These are phyloP conservation scores for Colaptes auratus DNA, from an alignment of 2,113 vertebrate genomes.

Conservation along the genomic window DNA sequence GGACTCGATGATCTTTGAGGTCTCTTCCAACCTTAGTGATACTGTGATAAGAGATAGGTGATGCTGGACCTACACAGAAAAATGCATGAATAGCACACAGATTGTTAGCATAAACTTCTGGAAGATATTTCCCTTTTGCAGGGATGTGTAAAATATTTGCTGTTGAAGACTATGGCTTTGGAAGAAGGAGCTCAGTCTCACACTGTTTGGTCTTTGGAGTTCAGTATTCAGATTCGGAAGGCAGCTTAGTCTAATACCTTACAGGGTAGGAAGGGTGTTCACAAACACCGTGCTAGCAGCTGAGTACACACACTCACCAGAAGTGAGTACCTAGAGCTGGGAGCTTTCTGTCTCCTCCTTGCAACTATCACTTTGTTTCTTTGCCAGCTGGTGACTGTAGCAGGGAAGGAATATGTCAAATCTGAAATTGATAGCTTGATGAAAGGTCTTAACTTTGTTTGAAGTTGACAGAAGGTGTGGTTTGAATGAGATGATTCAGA, in stretches of 20 bases:
- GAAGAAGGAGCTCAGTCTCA: background rate
- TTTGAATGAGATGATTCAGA: background rate
- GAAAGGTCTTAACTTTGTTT: background rate
- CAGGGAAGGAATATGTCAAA: background rate
- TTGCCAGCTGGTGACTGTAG: background rate
- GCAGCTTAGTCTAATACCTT: background rate
- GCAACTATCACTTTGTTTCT: background rate
- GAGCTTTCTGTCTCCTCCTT: background rate
- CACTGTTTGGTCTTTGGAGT: background rate
- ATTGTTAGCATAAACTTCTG: background rate
- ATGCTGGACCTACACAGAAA: background rate
- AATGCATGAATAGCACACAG: background rate
- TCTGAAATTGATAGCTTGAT: background rate
- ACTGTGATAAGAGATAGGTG: background rate
- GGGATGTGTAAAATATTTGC: background rate
- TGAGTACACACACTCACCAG: background rate
- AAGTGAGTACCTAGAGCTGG: accelerated
- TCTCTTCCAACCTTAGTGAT: no score
- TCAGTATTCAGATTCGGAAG: background rate
- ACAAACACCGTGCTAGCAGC: background rate
- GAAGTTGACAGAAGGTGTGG: background rate
- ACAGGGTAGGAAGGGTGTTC: background rate
- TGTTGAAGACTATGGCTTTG: background rate
- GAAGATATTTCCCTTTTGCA: background rate
- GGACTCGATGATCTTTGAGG: no score